A percentile compares a stretch with the other conserved stretches of the same genome.
phyloP scores from a whole-genome alignment of 2,113 vertebrate species.

The Ascaphus truei region DNA sequence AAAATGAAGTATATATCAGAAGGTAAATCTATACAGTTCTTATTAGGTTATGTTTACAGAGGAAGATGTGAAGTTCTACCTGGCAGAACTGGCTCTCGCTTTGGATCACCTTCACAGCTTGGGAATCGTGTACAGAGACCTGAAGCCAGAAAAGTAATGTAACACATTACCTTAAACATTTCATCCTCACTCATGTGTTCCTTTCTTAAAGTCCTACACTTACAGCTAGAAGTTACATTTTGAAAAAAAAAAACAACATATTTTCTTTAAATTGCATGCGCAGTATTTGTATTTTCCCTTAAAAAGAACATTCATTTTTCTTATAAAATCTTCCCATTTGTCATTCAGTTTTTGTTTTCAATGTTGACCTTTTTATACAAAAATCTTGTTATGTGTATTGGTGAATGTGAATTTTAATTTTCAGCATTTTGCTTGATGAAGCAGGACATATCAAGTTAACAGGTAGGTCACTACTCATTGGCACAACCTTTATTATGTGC shows the following conservation, averaged over 20 bases:
- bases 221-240: background rate
- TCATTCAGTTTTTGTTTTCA: no score
- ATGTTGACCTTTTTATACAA: no score
- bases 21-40: conserved; percentile 94
- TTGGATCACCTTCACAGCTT: conserved; percentile 96
- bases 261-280: no score
- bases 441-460: conserved; percentile 99
- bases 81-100: conserved; percentile 97
- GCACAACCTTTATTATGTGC: conserved; percentile 29
- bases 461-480: conserved; percentile 68
- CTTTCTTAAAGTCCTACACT: no score
- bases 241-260: no score
- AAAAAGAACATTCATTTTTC: no score
- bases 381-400: conserved; percentile 57
- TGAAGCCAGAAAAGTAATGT: conserved; percentile 98
- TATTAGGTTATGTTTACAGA: conserved; percentile 99
- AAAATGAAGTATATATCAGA: conserved; percentile 69
- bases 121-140: conserved; percentile 98
- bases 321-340: no score
- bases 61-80: conserved; percentile 99
- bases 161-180: conserved; percentile 41
- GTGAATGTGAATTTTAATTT: conserved; percentile 85
- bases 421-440: conserved; percentile 99
- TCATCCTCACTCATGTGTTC: background rate
- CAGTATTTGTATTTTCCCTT: no score